Evolutionary conservation across 2,797 vertebrate species (phyloP).

Genomic region (Xenopus petersii): DNA sequence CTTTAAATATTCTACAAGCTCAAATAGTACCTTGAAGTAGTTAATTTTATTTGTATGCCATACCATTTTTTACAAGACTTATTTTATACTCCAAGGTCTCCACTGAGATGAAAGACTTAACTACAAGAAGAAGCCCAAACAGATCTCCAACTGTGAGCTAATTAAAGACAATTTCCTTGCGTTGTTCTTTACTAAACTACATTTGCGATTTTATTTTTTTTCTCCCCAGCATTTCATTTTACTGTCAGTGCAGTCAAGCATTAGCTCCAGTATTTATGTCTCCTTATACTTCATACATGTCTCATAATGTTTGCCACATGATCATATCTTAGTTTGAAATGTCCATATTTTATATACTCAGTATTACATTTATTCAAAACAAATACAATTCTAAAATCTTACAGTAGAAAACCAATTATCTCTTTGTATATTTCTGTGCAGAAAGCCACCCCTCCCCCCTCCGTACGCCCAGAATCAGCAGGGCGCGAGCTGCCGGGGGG

Average conservation of each 20-base stretch:
- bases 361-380: too few relatives aligned
- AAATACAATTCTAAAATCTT: too few relatives aligned
- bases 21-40: neutral
- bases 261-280: conserved; percentile 14
- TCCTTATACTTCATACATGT: neutral
- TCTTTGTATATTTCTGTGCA: too few relatives aligned
- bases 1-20: too few relatives aligned
- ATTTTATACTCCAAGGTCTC: conserved; percentile 3
- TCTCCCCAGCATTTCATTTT: conserved; percentile 61
- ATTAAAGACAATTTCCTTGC: conserved; percentile 77
- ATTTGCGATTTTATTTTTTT: conserved; percentile 73
- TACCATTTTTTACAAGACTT: conserved; percentile 1
- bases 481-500: too few relatives aligned
- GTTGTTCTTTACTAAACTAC: conserved; percentile 68
- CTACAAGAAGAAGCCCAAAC: conserved; percentile 73
- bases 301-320: neutral
- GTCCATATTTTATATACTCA: neutral
- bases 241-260: conserved; percentile 46
- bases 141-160: conserved; percentile 77
- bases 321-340: neutral
- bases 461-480: too few relatives aligned
- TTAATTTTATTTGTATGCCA: conserved; percentile 1
- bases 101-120: conserved; percentile 71
- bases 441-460: too few relatives aligned
- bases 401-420: too few relatives aligned